Evolutionary conservation across 2,888 invertebrate species (phyloP), one percentile per base, ranked within the genome.

Genomic region (Eristalinus sepulchralis): DNA sequence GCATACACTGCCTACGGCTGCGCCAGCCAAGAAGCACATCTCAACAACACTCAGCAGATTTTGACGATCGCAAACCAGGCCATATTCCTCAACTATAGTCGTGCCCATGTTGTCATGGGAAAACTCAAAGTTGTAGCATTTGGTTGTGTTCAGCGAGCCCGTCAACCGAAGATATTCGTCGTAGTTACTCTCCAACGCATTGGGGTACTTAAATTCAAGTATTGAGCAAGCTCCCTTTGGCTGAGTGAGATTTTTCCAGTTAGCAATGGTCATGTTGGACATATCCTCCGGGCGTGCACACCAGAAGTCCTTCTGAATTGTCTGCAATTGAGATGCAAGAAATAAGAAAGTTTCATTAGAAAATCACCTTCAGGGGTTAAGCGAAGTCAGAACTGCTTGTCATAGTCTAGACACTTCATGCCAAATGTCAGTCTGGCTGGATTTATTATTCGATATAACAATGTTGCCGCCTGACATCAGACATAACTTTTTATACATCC

Each of bases 11-110:
- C 95, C 95, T 5, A 94, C 91, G 0, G 95, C 95, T 1, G 95
- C 95, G 6, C 95, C 95, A 27, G 94, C 94, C 78, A 95, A 92
- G 90, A 95, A 95, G 90, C 94, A 94, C 94, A 95, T 95, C 91
- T 95, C 95, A 6, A 95, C 94, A 27, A 95, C 91, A 89, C 94
- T 94, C 68, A 93, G 91, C 66, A 95, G 90, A 83, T 93, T 93
- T 83, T 93, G 91, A 78, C 93, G 92, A 83, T 94, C 94, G 89
- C 95, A 95, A 10, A 95, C 93, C 76, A 95, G 90, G 81, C 93
- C 91, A 91, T 95, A 95, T 92, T 95, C 94, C 31, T 94, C 93
- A 33, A 94, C 93, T 68, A 95, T 91, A 0, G 95, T 95, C 62
- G 92, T 91, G 11, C 93, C 94, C 53, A 89, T 92, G 11, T 88